These are phyloP conservation scores for Trichogramma pretiosum DNA, from an alignment of 1,140 invertebrate species.

Conservation along the genomic window DNA sequence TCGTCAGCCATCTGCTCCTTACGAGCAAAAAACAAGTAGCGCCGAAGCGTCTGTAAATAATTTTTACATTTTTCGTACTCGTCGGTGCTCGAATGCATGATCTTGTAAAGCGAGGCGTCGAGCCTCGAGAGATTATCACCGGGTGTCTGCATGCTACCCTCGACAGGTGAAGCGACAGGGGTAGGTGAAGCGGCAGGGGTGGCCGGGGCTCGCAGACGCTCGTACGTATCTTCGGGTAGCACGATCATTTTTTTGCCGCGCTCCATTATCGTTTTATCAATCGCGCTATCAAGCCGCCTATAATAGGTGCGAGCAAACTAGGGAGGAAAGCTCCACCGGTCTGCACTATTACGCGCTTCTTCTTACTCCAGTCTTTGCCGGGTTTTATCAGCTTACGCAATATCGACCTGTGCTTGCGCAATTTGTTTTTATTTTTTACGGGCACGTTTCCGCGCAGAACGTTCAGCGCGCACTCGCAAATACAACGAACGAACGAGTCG, in stretches of 20 bases:
- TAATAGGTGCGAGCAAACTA: conserved; percentile 2
- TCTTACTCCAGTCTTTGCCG: background rate
- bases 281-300: background rate
- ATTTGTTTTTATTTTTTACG: background rate
- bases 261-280: conserved; percentile 11
- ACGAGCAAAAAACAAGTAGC: conserved; percentile 5
- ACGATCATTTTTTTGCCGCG: conserved; percentile 17
- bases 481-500: conserved; percentile 13
- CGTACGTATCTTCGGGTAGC: conserved; percentile 6
- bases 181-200: background rate
- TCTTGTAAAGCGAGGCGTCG: conserved; percentile 12
- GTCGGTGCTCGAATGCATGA: conserved; percentile 9
- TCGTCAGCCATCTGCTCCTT: background rate
- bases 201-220: background rate
- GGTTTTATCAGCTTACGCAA: background rate
- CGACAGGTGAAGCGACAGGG: background rate
- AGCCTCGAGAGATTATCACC: conserved; percentile 11
- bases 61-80: conserved; percentile 12
- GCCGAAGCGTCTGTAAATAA: conserved; percentile 7
- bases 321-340: conserved; percentile 2
- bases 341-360: conserved; percentile 3
- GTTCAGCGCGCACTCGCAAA: conserved; percentile 22
- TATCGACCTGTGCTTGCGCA: background rate
- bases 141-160: conserved; percentile 17
- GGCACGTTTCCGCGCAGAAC: conserved; percentile 8